Conservation (phyloP, 1,140 invertebrate genomes). For the Drosophila navojoa region DNA sequence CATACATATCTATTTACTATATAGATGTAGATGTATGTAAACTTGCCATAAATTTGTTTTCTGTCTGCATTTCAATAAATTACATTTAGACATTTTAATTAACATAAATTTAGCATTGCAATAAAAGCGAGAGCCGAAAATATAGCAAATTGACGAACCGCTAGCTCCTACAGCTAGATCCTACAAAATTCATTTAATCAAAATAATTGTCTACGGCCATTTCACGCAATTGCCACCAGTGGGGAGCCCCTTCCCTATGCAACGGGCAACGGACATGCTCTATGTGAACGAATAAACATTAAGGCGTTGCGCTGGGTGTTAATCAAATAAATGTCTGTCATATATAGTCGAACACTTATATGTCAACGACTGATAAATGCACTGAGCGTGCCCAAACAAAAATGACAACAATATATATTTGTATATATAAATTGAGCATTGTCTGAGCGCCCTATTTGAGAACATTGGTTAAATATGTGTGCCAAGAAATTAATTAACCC, state of each 20-base stretch:
- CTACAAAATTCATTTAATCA: slow-evolving; percentile 56
- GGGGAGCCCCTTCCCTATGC: slow-evolving; percentile 1
- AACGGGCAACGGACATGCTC: slow-evolving; percentile 19
- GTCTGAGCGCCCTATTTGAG: slow-evolving; percentile 10
- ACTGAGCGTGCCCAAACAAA: slow-evolving; percentile 5
- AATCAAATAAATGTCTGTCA: slow-evolving; percentile 54
- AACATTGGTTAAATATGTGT: slow-evolving; percentile 46
- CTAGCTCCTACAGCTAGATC: slow-evolving; percentile 37
- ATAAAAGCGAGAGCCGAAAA: slow-evolving; percentile 48
- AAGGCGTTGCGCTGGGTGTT: slow-evolving; percentile 60
- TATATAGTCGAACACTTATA: slow-evolving; percentile 27
- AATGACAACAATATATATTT: background rate
- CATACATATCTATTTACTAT: background rate
- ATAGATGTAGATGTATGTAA: background rate
- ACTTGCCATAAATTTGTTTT: slow-evolving; percentile 38
- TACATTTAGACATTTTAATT: slow-evolving; percentile 78
- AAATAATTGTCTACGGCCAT: slow-evolving; percentile 5
- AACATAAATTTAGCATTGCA: slow-evolving; percentile 74
- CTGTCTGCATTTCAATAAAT: slow-evolving; percentile 49
- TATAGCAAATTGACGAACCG: slow-evolving; percentile 15
- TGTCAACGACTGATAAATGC: slow-evolving; percentile 49
- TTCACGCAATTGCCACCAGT: background rate
- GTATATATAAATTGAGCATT: slow-evolving; percentile 16
- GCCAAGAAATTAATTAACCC: slow-evolving; percentile 75
- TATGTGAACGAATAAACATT: slow-evolving; percentile 68